Evolutionary conservation across 2,888 invertebrate species (phyloP).

Genomic region (Geotrupes spiniger): DNA sequence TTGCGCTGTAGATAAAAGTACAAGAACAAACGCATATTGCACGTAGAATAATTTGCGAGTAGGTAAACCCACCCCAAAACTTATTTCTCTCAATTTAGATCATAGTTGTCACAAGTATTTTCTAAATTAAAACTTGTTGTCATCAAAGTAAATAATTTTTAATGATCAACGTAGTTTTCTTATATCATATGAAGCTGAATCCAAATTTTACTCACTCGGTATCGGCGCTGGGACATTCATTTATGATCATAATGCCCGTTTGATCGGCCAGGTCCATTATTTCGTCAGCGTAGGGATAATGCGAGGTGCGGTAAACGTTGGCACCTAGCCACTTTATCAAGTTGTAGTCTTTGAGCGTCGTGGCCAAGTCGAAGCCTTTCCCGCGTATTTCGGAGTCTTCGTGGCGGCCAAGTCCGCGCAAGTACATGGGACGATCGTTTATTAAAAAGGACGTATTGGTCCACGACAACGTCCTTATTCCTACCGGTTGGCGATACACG

Average conservation of each 20-base stretch:
- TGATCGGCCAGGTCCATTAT: conserved; percentile 92
- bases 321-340: conserved; percentile 93
- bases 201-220: conserved; percentile 65
- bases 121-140: no score
- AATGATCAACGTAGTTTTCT: no score
- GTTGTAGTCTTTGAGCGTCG: conserved; percentile 89
- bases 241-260: conserved; percentile 90
- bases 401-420: conserved; percentile 92
- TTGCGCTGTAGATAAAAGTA: no score
- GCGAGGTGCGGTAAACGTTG: conserved; percentile 93
- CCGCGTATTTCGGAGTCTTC: conserved; percentile 94
- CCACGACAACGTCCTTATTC: conserved; percentile 81
- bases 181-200: no score
- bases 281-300: conserved; percentile 98
- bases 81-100: no score
- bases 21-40: no score
- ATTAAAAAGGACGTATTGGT: conserved; percentile 71
- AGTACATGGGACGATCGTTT: conserved; percentile 84
- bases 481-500: conserved; percentile 80
- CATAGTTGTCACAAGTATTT: no score
- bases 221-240: conserved; percentile 93
- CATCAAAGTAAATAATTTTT: no score
- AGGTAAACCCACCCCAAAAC: no score
- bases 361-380: conserved; percentile 85
- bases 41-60: no score